phyloP scores from a whole-genome alignment of 2,888 invertebrate genomes.

The Cyclophora albipunctata region DNA sequence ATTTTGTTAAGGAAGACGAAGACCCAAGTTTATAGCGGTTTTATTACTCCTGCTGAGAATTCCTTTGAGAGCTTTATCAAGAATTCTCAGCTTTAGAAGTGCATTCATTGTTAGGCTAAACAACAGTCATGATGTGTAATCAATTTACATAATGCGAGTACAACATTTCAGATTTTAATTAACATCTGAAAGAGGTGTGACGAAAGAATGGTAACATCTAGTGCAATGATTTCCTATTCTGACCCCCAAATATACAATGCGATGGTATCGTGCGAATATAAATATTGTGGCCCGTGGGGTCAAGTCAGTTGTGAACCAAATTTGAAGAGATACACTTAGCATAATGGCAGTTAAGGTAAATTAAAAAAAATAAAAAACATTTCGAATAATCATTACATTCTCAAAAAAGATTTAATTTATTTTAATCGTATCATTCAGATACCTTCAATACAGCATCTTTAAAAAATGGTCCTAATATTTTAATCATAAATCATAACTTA shows the following conservation, averaged over 20 bases:
- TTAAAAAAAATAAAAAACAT: neutral
- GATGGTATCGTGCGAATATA: conserved; percentile 42
- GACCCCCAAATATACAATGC: conserved; percentile 48
- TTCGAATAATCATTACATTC: too few relatives aligned
- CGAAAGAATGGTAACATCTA: conserved; percentile 32
- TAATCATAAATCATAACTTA: too few relatives aligned
- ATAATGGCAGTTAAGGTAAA: conserved; percentile 52
- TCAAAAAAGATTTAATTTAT: too few relatives aligned
- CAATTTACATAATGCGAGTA: conserved; percentile 34
- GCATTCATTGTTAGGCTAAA: conserved; percentile 31
- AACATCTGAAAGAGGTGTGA: conserved; percentile 38
- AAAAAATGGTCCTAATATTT: too few relatives aligned
- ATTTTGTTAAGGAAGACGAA: too few relatives aligned
- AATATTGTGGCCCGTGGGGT: conserved; percentile 36
- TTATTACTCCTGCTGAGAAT: too few relatives aligned
- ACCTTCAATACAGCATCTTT: too few relatives aligned
- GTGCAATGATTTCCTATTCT: conserved; percentile 41
- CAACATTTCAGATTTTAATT: conserved; percentile 37
- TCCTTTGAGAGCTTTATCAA: too few relatives aligned
- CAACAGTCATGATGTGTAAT: conserved; percentile 30
- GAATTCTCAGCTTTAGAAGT: neutral
- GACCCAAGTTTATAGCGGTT: too few relatives aligned
- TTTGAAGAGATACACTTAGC: conserved; percentile 29
- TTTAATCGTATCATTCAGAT: too few relatives aligned
- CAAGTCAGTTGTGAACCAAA: conserved; percentile 40